Conservation (phyloP, 2,113 vertebrate species). For the Thomomys bottae region DNA sequence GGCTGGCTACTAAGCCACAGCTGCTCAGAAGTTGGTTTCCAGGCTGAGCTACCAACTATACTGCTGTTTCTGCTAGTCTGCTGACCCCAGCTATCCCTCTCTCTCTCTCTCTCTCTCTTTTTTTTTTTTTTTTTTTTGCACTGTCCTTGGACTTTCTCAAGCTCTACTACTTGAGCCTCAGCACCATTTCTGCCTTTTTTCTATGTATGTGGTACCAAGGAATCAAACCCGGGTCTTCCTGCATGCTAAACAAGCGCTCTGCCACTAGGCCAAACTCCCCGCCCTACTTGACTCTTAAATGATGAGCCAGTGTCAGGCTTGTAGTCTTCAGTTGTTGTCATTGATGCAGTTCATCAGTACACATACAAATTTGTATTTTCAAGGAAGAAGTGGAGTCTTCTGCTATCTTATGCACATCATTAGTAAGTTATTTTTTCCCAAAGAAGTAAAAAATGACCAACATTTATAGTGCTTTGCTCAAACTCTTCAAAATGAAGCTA, state of each 20-base stretch:
- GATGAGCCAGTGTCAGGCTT: conserved; percentile 80
- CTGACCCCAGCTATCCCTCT: conserved; percentile 87
- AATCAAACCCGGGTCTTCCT: too few species aligned
- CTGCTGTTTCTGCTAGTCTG: conserved; percentile 86
- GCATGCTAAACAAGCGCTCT: too few species aligned
- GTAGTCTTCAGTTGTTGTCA: conserved; percentile 75
- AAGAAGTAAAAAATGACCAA: neutral
- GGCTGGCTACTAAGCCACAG: conserved; percentile 88
- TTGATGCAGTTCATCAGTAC: neutral
- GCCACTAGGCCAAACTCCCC: too few species aligned
- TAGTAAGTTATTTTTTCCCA: neutral
- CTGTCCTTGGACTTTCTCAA: too few species aligned
- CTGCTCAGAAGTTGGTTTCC: conserved; percentile 87
- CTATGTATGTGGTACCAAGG: too few species aligned
- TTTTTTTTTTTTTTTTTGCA: too few species aligned
- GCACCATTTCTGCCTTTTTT: too few species aligned
- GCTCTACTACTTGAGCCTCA: too few species aligned
- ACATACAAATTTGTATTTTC: neutral
- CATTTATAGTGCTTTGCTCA: neutral
- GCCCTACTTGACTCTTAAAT: conserved; percentile 86
- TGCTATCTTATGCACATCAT: neutral
- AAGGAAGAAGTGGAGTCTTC: neutral
- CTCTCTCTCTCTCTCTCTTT: too few species aligned
- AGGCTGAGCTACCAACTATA: conserved; percentile 84
- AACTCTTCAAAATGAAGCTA: neutral